Percentiles rank a stretch among this genome's conserved stretches.
Evolutionary conservation across 2,888 invertebrate genomes (phyloP).

Genomic region (Campoplex capitator): DNA sequence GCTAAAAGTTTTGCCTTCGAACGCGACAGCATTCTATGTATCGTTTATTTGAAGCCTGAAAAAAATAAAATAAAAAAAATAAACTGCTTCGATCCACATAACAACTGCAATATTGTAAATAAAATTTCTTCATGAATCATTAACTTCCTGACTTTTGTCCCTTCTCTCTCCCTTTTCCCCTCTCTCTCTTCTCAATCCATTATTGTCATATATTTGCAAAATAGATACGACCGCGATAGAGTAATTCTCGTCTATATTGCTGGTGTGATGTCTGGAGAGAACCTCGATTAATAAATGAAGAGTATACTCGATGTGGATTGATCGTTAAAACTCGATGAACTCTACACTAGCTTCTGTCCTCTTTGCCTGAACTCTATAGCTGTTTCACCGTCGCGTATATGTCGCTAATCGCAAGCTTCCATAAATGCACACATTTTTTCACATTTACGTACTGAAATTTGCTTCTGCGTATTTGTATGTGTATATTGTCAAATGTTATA

Average conservation of each 20-base stretch:
- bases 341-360: constrained; percentile 15
- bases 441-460: not conserved
- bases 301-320: constrained; percentile 55
- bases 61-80: not conserved
- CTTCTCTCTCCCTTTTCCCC: constrained; percentile 1
- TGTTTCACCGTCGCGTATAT: not conserved
- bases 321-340: constrained; percentile 60
- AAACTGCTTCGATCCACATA: not conserved
- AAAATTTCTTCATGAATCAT: not conserved
- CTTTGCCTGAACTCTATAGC: constrained; percentile 6
- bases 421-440: too few relatives aligned
- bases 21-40: not conserved
- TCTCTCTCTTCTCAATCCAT: not conserved
- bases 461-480: not conserved
- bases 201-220: constrained; percentile 45
- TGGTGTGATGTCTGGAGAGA: constrained; percentile 32
- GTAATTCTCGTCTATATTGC: constrained; percentile 63
- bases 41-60: not conserved
- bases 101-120: not conserved
- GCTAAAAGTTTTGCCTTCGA: not conserved
- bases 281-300: constrained; percentile 63
- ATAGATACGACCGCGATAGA: constrained; percentile 67
- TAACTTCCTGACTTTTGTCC: not conserved
- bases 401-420: constrained; percentile 16
- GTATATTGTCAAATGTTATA: not conserved